Evolutionary conservation across 2,797 vertebrate species (phyloP), one percentile per base, ranked within the genome.

Genomic region (Diglossa cyanea): DNA sequence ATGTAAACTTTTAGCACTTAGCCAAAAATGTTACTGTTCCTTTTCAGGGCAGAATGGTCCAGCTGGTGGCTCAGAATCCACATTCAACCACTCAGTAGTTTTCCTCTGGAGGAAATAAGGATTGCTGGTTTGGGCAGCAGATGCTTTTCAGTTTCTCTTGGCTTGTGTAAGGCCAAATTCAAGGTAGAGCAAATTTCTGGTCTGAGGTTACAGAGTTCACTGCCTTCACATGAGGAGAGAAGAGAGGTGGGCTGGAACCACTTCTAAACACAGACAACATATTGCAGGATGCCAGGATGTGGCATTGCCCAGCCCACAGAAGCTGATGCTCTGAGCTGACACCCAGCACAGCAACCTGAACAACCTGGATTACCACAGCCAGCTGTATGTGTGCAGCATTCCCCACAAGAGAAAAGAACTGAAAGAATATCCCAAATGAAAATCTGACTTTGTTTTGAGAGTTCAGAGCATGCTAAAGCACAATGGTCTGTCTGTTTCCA

Each of bases 31-130:
- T 28, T 55, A 17, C 28, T 18, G 13, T 40, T 60, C n/a, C 18
- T 93, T 78, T 86, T 76, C 72, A 85, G 61, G 57, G 42, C 48
- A 71, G 57, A 87, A 81, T 20, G n/a, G 53, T 71, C 45, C 57
- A 78, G 30, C 74, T 85, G 47, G 48, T 60, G 57, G 28, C 62
- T 78, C 31, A 35, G 57, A 89, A 84, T 17, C 21, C 35, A 70
- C 42, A 84, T 51, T 44, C 48, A 77, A 4, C 30, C 45, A 7
- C 55, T 44, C 42, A 23, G 8, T 28, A 1, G 0, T 15, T 85
- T 77, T 77, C 19, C 61, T 73, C 48, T 42, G 57, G n/a, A 79
- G 30, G 45, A 86, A 53, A 40, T 6, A 31, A 42, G 18, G 51
- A 40, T 47, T 71, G 28, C 11, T 92, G 37, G 24, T 25, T 54